These are phyloP conservation scores for Papilio aristodemus DNA, from an alignment of 1,140 invertebrate genomes.

Conservation along the genomic window DNA sequence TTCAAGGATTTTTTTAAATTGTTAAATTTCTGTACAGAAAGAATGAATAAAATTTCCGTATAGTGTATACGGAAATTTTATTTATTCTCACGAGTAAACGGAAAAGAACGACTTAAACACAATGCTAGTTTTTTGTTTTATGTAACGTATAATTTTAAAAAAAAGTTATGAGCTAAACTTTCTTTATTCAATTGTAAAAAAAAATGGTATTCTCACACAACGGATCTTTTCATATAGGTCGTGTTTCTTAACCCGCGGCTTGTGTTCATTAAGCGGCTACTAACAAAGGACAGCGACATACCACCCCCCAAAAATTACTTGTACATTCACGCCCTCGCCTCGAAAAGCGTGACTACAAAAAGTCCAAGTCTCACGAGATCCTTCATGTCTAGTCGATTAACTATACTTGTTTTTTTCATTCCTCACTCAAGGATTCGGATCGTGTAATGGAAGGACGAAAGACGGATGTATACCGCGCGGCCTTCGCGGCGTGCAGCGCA, in stretches of 20 bases:
- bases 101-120: too few relatives aligned
- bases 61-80: too few relatives aligned
- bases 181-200: not conserved
- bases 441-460: conserved; percentile 43
- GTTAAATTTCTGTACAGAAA: too few relatives aligned
- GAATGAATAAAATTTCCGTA: too few relatives aligned
- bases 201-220: not conserved
- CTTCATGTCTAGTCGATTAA: conserved; percentile 50
- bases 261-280: conserved; percentile 41
- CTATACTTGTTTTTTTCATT: conserved; percentile 57
- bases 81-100: too few relatives aligned
- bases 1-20: too few relatives aligned
- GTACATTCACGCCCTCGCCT: conserved; percentile 40
- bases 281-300: conserved; percentile 49
- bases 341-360: conserved; percentile 52
- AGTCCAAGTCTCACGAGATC: conserved; percentile 57
- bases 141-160: not conserved
- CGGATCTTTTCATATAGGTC: conserved; percentile 47
- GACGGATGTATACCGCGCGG: conserved; percentile 59
- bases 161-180: not conserved
- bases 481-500: conserved; percentile 66
- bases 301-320: conserved; percentile 41
- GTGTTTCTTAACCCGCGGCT: conserved; percentile 40
- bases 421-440: conserved; percentile 52
- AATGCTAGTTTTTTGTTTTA: not conserved